Percentiles rank a stretch among this genome's conserved stretches.
Evolutionary conservation across 2,113 vertebrate genomes (phyloP).

Genomic region (Synodontis membranacea): DNA sequence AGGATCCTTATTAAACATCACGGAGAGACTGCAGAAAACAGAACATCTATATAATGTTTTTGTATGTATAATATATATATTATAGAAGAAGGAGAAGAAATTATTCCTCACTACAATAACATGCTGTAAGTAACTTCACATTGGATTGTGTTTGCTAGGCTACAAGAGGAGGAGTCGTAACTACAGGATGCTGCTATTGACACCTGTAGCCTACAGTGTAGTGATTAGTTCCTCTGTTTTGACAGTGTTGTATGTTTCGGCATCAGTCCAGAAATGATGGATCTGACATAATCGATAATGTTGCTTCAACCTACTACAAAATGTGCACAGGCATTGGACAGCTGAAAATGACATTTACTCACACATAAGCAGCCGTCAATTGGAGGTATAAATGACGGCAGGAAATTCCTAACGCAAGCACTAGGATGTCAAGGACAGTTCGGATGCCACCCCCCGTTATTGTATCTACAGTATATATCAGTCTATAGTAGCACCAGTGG

Average conservation of each 20-base stretch:
- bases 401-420: not conserved
- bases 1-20: not conserved
- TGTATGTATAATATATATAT: too few relatives aligned
- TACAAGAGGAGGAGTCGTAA: not conserved
- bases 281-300: not conserved
- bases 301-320: not conserved
- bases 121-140: not conserved
- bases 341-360: not conserved
- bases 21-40: not conserved
- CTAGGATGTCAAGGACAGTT: not conserved
- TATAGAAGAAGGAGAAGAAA: too few relatives aligned
- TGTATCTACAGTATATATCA: slow-evolving; percentile 18
- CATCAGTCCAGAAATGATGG: not conserved
- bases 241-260: not conserved
- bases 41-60: not conserved
- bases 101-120: not conserved
- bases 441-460: not conserved
- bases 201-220: not conserved
- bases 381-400: not conserved
- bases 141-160: not conserved
- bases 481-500: slow-evolving; percentile 24
- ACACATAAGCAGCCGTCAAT: not conserved
- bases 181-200: not conserved
- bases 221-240: not conserved
- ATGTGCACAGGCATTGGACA: not conserved